Evolutionary conservation across 2,888 invertebrate species (phyloP).

Genomic region (Pollenia amentaria): DNA sequence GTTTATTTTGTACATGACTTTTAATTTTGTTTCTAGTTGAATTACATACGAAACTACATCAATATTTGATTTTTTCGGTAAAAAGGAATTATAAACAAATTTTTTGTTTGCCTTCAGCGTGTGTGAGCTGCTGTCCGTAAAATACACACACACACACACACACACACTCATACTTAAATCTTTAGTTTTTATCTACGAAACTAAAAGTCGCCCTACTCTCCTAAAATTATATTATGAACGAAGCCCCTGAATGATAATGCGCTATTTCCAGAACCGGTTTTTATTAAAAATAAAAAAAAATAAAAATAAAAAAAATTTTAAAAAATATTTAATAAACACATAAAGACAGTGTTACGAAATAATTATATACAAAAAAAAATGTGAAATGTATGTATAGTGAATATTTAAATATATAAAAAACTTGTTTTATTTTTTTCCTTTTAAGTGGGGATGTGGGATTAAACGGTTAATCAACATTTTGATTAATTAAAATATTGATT

Average conservation of each 20-base stretch:
- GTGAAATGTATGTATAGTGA: slow-evolving; percentile 52
- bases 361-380: slow-evolving; percentile 3
- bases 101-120: slow-evolving; percentile 2
- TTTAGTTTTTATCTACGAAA: background rate
- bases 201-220: slow-evolving; percentile 6
- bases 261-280: slow-evolving; percentile 9
- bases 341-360: slow-evolving; percentile 48
- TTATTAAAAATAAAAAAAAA: slow-evolving; percentile 12
- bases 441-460: background rate
- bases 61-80: slow-evolving; percentile 4
- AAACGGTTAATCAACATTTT: too few species aligned
- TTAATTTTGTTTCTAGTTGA: too few species aligned
- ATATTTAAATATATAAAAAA: slow-evolving; percentile 56
- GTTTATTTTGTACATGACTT: too few species aligned
- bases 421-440: slow-evolving; percentile 54
- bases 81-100: background rate
- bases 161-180: background rate
- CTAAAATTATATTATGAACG: background rate
- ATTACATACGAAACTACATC: slow-evolving; percentile 9
- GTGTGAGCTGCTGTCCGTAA: background rate
- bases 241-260: background rate
- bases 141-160: background rate
- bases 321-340: slow-evolving; percentile 7
- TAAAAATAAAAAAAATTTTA: background rate
- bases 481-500: too few species aligned